Evolutionary conservation across 2,888 invertebrate species (phyloP).

Genomic region (Tolmerus cingulatus): DNA sequence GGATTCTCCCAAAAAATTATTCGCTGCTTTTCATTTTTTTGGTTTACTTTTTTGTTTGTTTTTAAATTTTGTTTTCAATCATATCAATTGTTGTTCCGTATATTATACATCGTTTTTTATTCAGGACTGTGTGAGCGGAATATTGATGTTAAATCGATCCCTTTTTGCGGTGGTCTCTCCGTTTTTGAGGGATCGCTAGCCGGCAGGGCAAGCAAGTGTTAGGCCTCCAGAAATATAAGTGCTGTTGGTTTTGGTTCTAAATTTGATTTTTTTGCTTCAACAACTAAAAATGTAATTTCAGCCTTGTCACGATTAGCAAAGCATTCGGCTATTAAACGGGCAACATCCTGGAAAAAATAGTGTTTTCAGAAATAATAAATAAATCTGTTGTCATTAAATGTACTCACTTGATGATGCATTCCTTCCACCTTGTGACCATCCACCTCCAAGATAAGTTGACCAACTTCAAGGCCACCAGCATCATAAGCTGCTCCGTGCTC

Average conservation of each 20-base stretch:
- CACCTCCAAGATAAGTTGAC: slow-evolving; percentile 92
- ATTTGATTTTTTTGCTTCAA: slow-evolving; percentile 91
- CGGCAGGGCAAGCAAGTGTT: slow-evolving; percentile 89
- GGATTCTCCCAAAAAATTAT: not conserved
- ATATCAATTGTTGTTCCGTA: not conserved
- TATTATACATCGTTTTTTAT: not conserved
- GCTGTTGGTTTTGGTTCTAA: slow-evolving; percentile 91
- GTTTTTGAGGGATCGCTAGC: slow-evolving; percentile 69
- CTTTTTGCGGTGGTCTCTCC: slow-evolving; percentile 56
- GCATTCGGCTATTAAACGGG: slow-evolving; percentile 90
- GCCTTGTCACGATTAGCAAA: slow-evolving; percentile 87
- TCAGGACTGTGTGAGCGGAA: slow-evolving; percentile 58
- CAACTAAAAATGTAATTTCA: slow-evolving; percentile 92
- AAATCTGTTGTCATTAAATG: not conserved
- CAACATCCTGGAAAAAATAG: slow-evolving; percentile 71
- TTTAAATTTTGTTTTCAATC: not conserved
- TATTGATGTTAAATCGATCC: slow-evolving; percentile 63
- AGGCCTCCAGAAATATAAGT: slow-evolving; percentile 89
- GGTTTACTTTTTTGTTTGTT: not conserved
- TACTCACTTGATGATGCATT: slow-evolving; percentile 76
- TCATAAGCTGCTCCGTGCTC: slow-evolving; percentile 94
- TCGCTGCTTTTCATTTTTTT: not conserved
- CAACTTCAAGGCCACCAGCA: slow-evolving; percentile 91
- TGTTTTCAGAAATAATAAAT: not conserved
- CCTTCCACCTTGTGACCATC: slow-evolving; percentile 83